A percentile compares a stretch with the other conserved stretches of the same genome.
phyloP scores from a whole-genome alignment of 1,140 invertebrate species.

The Wiebesia pumilae region DNA sequence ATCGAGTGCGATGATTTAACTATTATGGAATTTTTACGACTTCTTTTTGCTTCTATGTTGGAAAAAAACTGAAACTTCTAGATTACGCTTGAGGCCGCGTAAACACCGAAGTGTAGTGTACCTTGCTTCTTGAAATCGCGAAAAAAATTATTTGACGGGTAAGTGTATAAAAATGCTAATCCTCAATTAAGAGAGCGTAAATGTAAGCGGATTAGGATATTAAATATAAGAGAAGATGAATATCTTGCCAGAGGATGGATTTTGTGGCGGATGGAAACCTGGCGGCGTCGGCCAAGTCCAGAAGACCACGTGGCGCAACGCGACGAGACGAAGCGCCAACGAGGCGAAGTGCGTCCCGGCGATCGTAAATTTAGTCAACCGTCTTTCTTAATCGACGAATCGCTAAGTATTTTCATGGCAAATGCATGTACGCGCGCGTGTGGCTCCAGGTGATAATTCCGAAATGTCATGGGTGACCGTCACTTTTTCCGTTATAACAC shows the following conservation, averaged over 20 bases:
- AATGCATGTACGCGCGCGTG: conserved; percentile 3
- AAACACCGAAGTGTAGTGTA: not conserved
- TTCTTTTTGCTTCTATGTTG: not conserved
- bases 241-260: conserved; percentile 15
- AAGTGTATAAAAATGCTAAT: conserved; percentile 17
- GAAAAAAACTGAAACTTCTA: conserved; percentile 8
- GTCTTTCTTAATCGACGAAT: conserved; percentile 40
- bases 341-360: not conserved
- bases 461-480: not conserved
- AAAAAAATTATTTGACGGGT: conserved; percentile 24
- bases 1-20: conserved; percentile 18
- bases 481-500: not conserved
- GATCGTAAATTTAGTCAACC: conserved; percentile 37
- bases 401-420: conserved; percentile 23
- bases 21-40: conserved; percentile 10
- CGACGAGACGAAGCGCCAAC: not conserved
- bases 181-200: conserved; percentile 23
- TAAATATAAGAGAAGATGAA: conserved; percentile 16
- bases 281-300: not conserved
- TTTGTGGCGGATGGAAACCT: conserved; percentile 2
- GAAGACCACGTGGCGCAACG: conserved; percentile 9
- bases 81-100: not conserved
- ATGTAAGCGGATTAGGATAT: conserved; percentile 31
- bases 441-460: conserved; percentile 10
- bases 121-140: conserved; percentile 14